Evolutionary conservation across 30 jellyfish, hydroid and myxozoan genomes (phyloP).

Genomic region (Haliclystus octoradiatus): DNA sequence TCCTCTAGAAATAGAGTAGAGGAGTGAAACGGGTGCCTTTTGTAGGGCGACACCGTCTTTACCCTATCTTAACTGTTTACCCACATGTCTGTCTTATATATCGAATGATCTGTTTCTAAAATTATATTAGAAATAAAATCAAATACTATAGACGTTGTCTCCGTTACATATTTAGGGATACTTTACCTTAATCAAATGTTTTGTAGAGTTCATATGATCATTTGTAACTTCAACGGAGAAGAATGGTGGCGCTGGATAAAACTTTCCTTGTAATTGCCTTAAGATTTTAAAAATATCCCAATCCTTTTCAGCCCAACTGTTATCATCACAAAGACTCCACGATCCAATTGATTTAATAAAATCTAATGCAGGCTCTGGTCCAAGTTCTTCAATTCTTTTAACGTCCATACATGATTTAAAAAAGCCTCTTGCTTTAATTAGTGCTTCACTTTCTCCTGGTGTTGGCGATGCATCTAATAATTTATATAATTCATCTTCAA

Average conservation of each 20-base stretch:
- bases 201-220: constrained; percentile 90
- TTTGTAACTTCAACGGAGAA: constrained; percentile 88
- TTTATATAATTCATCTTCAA: constrained; percentile 55
- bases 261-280: constrained; percentile 48
- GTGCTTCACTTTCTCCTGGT: constrained; percentile 77
- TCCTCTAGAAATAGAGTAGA: too few species aligned
- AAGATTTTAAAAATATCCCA: constrained; percentile 68
- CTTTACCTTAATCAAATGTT: constrained; percentile 81
- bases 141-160: too few species aligned
- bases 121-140: too few species aligned
- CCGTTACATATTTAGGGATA: too few species aligned
- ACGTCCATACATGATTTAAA: constrained; percentile 76
- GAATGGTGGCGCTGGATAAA: constrained; percentile 95
- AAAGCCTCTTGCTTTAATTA: constrained; percentile 63
- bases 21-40: too few species aligned
- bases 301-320: constrained; percentile 33
- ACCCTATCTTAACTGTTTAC: too few species aligned
- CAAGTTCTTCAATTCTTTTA: constrained; percentile 40
- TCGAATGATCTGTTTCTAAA: too few species aligned
- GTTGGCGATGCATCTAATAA: constrained; percentile 60
- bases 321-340: constrained; percentile 66
- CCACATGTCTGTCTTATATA: too few species aligned
- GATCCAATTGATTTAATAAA: constrained; percentile 61
- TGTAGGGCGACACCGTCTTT: too few species aligned
- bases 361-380: constrained; percentile 76